These are phyloP conservation scores for Platanista minor DNA, from an alignment of 2,113 vertebrate genomes.

Conservation along the genomic window DNA sequence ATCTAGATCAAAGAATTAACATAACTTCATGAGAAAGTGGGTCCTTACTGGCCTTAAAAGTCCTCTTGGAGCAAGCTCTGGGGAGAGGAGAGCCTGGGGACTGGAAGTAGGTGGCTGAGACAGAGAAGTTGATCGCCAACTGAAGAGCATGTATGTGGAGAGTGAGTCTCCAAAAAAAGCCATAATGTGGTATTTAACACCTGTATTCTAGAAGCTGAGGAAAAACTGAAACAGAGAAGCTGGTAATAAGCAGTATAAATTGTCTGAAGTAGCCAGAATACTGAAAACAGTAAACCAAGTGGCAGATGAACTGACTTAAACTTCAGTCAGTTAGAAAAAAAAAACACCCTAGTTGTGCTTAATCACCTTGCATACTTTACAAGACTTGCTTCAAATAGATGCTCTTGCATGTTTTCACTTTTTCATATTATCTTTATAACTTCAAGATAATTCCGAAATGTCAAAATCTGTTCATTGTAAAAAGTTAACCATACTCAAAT, in stretches of 20 bases:
- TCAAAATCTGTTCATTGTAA: background rate
- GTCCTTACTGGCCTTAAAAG: background rate
- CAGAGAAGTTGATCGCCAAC: background rate
- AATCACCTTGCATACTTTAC: background rate
- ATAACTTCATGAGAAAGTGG: background rate
- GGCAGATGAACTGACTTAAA: background rate
- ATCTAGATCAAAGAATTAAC: background rate
- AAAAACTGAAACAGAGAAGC: conserved; percentile 1
- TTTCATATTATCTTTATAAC: background rate
- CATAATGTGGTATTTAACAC: background rate
- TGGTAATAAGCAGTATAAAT: background rate
- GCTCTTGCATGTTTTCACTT: background rate
- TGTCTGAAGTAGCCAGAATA: background rate
- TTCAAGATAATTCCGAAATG: background rate
- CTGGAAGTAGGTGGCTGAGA: background rate
- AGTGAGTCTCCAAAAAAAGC: background rate
- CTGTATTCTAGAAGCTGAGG: background rate
- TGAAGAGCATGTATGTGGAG: background rate
- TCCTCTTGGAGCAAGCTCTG: background rate
- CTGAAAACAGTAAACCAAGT: background rate
- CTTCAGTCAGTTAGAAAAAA: background rate
- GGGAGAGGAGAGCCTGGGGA: background rate
- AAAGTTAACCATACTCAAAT: background rate
- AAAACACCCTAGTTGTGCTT: background rate
- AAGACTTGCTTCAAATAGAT: conserved; percentile 22